phyloP scores from a whole-genome alignment of 2,113 vertebrate genomes.

The Etheostoma cragini region DNA sequence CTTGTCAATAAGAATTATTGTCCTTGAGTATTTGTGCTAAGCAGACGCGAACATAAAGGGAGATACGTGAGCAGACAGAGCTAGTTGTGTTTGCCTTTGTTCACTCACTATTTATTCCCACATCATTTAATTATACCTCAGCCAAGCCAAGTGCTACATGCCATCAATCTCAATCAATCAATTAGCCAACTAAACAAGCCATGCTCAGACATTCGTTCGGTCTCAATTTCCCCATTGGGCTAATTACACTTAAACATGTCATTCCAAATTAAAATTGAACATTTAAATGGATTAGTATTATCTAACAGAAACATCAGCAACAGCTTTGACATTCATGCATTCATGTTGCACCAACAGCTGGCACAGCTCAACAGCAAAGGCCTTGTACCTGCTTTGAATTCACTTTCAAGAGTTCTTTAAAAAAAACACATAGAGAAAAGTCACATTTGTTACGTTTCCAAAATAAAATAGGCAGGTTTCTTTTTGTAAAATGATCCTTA shows the following conservation, averaged over 20 bases:
- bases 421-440: conserved; percentile 14
- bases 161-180: conserved; percentile 83
- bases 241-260: conserved; percentile 81
- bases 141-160: conserved; percentile 74
- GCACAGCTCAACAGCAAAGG: not conserved
- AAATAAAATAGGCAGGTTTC: conserved; percentile 35
- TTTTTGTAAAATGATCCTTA: conserved; percentile 30
- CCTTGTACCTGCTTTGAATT: conserved; percentile 4
- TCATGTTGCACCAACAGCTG: conserved; percentile 21
- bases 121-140: conserved; percentile 79
- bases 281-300: conserved; percentile 75
- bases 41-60: conserved; percentile 12
- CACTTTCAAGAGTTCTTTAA: not conserved
- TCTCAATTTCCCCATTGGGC: conserved; percentile 79
- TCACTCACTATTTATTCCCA: conserved; percentile 73
- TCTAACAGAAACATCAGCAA: conserved; percentile 69
- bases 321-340: conserved; percentile 4
- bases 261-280: conserved; percentile 77
- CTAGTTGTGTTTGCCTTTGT: conserved; percentile 58
- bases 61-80: conserved; percentile 41
- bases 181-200: conserved; percentile 80
- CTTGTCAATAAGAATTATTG: conserved; percentile 1
- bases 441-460: conserved; percentile 32
- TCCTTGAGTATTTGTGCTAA: conserved; percentile 26
- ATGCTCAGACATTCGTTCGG: conserved; percentile 75